Evolutionary conservation across 1,140 invertebrate species (phyloP).

Genomic region (Drosophila malerkotliana): DNA sequence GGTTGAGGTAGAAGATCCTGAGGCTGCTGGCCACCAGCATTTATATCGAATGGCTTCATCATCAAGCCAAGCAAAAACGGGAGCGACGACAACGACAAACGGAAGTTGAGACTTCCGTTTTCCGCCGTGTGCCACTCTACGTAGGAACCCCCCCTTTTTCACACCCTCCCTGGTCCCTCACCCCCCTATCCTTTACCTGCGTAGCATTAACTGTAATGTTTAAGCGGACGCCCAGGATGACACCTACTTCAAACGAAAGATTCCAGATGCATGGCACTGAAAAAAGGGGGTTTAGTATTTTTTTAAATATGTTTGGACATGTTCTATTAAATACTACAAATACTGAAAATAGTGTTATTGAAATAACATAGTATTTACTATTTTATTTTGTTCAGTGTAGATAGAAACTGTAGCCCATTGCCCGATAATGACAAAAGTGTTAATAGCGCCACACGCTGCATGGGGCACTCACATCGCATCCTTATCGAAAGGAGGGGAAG

Average conservation of each 20-base stretch:
- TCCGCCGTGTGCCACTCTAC: conserved; percentile 18
- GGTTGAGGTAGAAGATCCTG: conserved; percentile 2
- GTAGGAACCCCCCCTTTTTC: neutral
- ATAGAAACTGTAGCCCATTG: conserved; percentile 12
- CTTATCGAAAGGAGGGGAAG: conserved; percentile 14
- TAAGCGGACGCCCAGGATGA: conserved; percentile 29
- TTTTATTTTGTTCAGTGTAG: neutral
- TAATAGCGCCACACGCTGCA: conserved; percentile 76
- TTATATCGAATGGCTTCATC: conserved; percentile 79
- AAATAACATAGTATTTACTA: no score
- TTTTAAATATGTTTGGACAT: neutral
- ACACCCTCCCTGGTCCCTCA: neutral
- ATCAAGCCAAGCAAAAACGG: conserved; percentile 32
- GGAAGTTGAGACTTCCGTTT: conserved; percentile 74
- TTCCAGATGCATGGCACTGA: conserved; percentile 3
- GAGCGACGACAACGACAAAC: conserved; percentile 56
- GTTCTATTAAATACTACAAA: no score
- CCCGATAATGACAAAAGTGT: conserved; percentile 80
- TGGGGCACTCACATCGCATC: conserved; percentile 39
- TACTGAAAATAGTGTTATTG: no score
- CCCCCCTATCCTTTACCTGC: conserved; percentile 34
- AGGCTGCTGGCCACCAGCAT: conserved; percentile 50
- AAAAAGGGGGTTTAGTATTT: neutral
- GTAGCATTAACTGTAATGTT: conserved; percentile 39
- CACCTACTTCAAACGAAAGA: conserved; percentile 3